Evolutionary conservation across 2,888 invertebrate species (phyloP), one percentile per base, ranked within the genome.

Genomic region (Parnassius apollo): DNA sequence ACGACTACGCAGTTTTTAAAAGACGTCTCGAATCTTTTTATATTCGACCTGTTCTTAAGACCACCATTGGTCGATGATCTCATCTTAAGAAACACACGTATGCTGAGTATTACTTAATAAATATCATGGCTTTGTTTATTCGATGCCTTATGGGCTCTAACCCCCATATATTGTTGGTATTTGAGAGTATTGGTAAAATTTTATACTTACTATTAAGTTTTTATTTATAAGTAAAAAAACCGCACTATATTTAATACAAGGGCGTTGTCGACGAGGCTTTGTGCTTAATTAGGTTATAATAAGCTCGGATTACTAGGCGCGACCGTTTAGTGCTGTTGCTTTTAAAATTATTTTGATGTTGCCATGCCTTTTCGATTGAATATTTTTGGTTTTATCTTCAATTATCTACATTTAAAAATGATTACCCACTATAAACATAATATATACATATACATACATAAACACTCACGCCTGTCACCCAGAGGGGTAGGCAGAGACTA

Each of bases 251-350:
- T 57, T 58, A 45, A 48, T 18, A 57, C 42, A 53, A 54, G 54
- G 64, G 64, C 57, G 71, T 64, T 59, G 71, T 64, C 70, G 66
- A 65, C 65, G 60, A 65, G 46, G 57, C 60, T 62, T 67, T 57
- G 61, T 59, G 65, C 56, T 66, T 69, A 71, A 71, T 71, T 72
- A 71, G 70, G 68, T 70, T 69, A 70, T 67, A 66, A 70, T 71
- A 66, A 66, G 67, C 67, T 66, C 67, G 65, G 68, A 71, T 70
- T 70, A 68, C 63, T 64, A 62, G 69, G 69, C 61, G 63, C 71
- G 72, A 67, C 73, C 69, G 70, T 67, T 69, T 4, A 25, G 48
- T 64, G 42, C 57, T 53, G 45, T 50, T 22, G 54, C 44, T 60
- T 48, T 48, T 57, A 51, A 56, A 59, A 59, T 35, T 64, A 54